Percentiles rank a stretch among this genome's conserved stretches.
These are phyloP conservation scores for Sylvilagus bachmani DNA, from an alignment of 2,113 vertebrate species.

Conservation along the genomic window DNA sequence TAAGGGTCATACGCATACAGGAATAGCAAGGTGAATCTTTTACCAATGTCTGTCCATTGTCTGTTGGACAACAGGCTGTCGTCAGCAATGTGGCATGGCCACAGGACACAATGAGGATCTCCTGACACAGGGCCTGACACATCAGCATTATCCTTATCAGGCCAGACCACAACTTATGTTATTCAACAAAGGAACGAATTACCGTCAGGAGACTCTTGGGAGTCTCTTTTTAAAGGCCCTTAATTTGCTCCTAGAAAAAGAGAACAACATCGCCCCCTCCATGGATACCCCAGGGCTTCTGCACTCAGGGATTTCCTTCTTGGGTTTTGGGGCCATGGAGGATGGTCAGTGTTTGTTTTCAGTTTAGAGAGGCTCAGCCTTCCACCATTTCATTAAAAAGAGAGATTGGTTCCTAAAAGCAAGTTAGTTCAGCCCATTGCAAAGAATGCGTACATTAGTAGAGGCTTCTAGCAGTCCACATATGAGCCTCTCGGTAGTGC, in stretches of 20 bases:
- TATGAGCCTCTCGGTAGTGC: too few relatives aligned
- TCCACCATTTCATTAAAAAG: background rate
- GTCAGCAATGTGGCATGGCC: background rate
- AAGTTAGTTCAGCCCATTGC: background rate
- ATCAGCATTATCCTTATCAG: background rate
- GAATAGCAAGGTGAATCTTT: background rate
- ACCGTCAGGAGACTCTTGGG: background rate
- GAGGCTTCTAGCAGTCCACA: background rate
- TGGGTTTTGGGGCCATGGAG: background rate
- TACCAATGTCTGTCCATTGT: background rate
- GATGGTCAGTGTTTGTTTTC: background rate
- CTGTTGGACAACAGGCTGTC: background rate
- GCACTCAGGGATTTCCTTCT: background rate
- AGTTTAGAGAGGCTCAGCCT: background rate
- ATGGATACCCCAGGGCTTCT: too few relatives aligned
- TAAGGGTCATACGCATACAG: background rate
- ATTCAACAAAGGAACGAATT: background rate
- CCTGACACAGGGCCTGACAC: too few relatives aligned
- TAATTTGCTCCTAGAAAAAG: background rate
- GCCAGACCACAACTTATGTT: background rate
- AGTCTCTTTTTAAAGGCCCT: too few relatives aligned
- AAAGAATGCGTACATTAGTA: background rate
- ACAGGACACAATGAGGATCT: background rate
- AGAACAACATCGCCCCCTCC: too few relatives aligned
- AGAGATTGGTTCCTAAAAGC: background rate